phyloP scores from a whole-genome alignment of 2,113 vertebrate genomes.

The Phaethornis superciliosus region DNA sequence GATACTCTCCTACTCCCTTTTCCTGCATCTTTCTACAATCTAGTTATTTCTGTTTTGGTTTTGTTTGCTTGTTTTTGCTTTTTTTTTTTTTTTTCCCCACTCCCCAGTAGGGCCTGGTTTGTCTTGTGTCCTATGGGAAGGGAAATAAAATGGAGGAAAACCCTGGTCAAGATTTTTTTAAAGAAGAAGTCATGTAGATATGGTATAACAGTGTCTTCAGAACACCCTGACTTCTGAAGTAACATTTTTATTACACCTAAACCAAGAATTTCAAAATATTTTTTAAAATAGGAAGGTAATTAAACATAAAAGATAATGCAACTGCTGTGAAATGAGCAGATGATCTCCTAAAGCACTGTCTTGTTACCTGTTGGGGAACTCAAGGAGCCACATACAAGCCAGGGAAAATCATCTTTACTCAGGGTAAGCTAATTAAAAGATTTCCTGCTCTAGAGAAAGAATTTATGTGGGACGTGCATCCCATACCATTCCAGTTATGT shows the following conservation, averaged over 20 bases:
- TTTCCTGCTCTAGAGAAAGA: neutral
- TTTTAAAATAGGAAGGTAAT: neutral
- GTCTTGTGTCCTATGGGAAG: neutral
- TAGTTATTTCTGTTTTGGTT: neutral
- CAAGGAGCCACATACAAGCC: neutral
- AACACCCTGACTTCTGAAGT: neutral
- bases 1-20: neutral
- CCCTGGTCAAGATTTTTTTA: neutral
- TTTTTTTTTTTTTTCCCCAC: too few relatives aligned
- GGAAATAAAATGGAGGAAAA: neutral
- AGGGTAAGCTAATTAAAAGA: neutral
- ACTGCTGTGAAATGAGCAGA: neutral
- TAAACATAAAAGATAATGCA: neutral
- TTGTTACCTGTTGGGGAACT: neutral
- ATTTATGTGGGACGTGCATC: neutral
- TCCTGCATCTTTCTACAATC: neutral
- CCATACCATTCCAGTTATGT: neutral
- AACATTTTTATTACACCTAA: neutral
- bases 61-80: neutral
- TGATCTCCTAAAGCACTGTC: neutral
- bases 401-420: neutral
- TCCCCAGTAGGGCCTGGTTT: neutral
- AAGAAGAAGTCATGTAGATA: accelerated
- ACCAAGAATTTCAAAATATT: neutral
- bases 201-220: neutral